These are phyloP conservation scores for Phymastichus coffea DNA, from an alignment of 1,140 invertebrate genomes.

Conservation along the genomic window DNA sequence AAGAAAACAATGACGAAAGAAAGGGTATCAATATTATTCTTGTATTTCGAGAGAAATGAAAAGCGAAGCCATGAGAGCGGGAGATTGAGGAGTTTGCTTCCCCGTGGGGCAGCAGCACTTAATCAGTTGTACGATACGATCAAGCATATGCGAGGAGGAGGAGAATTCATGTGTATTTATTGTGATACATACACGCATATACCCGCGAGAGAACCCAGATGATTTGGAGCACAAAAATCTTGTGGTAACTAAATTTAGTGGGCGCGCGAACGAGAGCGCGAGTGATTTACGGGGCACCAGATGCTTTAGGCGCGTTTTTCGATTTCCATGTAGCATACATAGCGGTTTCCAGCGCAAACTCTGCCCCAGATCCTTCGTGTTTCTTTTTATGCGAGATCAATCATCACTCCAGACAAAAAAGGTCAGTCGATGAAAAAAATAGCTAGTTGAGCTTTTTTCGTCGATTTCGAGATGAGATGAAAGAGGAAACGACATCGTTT, in stretches of 20 bases:
- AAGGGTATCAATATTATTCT: too few relatives aligned
- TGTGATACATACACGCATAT: too few relatives aligned
- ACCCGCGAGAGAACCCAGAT: constrained; percentile 4
- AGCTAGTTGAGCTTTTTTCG: background rate
- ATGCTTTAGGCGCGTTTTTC: constrained; percentile 19
- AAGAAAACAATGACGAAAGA: too few relatives aligned
- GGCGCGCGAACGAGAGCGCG: background rate
- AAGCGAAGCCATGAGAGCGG: too few relatives aligned
- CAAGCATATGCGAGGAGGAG: background rate
- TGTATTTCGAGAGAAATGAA: too few relatives aligned
- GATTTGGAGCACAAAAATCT: constrained; percentile 20
- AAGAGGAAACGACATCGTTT: too few relatives aligned
- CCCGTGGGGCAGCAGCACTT: too few relatives aligned
- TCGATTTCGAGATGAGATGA: background rate
- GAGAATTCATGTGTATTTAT: constrained; percentile 14
- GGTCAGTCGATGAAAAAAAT: background rate
- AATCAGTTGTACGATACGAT: too few relatives aligned
- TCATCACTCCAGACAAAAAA: constrained; percentile 2
- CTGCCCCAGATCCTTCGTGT: too few relatives aligned
- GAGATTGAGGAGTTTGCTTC: too few relatives aligned
- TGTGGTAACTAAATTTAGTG: constrained; percentile 21
- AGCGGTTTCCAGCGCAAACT: background rate
- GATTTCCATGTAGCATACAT: constrained; percentile 5
- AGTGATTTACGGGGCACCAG: constrained; percentile 24
- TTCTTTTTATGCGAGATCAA: constrained; percentile 3